phyloP scores from a whole-genome alignment of 2,797 vertebrate species.

The Cyprinella venusta region DNA sequence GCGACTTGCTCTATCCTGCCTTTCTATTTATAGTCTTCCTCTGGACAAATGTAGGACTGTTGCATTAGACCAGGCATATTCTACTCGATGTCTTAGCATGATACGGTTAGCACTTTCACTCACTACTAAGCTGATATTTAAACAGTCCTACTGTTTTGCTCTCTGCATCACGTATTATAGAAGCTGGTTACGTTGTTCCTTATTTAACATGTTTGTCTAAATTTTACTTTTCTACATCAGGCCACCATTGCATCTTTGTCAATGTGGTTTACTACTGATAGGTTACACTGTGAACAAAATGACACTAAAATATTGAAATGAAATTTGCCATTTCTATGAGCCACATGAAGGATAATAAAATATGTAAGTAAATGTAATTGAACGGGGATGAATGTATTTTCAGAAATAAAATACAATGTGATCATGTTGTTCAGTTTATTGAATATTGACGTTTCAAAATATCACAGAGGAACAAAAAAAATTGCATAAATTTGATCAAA shows the following conservation, averaged over 20 bases:
- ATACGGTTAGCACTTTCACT: constrained; percentile 7
- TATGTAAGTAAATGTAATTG: constrained; percentile 63
- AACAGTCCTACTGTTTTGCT: constrained; percentile 30
- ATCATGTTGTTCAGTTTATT: constrained; percentile 66
- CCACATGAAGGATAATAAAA: constrained; percentile 63
- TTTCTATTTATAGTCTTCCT: not conserved
- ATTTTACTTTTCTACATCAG: constrained; percentile 54
- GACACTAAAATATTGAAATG: constrained; percentile 64
- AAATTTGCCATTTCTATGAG: constrained; percentile 61
- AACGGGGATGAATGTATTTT: constrained; percentile 63
- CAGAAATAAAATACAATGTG: constrained; percentile 61
- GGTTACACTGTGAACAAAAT: constrained; percentile 55
- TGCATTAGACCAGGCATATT: constrained; percentile 1
- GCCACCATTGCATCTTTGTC: constrained; percentile 50
- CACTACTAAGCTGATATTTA: constrained; percentile 10
- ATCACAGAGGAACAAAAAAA: constrained; percentile 64
- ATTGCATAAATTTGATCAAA: constrained; percentile 66
- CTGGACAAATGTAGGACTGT: constrained; percentile 3
- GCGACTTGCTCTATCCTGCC: constrained; percentile 1
- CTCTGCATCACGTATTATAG: not conserved
- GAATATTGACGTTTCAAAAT: constrained; percentile 61
- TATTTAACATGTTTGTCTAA: constrained; percentile 37
- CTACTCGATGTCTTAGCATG: constrained; percentile 28
- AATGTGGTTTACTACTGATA: constrained; percentile 59
- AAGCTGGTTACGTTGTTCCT: constrained; percentile 31